These are phyloP conservation scores for Gibbula magus DNA, from an alignment of 2,888 invertebrate genomes.

Conservation along the genomic window DNA sequence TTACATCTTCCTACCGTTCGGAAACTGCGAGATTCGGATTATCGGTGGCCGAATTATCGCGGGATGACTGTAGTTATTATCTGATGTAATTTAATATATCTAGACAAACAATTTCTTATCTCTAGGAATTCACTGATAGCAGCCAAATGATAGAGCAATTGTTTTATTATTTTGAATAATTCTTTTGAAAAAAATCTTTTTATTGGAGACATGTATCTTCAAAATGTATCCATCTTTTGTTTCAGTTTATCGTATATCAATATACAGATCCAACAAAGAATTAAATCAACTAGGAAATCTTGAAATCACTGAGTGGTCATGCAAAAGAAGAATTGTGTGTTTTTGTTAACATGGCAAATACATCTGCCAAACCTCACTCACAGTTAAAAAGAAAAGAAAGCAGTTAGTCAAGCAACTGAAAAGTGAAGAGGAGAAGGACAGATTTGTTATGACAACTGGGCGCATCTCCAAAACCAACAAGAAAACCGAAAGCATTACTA, in stretches of 20 bases:
- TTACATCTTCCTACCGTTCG: too few species aligned
- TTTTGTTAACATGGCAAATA: too few species aligned
- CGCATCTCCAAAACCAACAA: background rate
- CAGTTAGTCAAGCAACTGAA: background rate
- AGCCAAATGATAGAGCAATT: too few species aligned
- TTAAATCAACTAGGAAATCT: background rate
- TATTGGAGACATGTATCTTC: background rate
- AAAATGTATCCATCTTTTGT: background rate
- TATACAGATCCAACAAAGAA: background rate
- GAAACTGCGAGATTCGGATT: too few species aligned
- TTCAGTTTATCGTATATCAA: background rate
- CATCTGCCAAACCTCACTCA: background rate
- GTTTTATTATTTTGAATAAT: too few species aligned
- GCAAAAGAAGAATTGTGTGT: too few species aligned
- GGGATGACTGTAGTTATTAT: too few species aligned
- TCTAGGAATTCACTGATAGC: too few species aligned
- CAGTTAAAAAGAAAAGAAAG: background rate
- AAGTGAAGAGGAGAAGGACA: background rate
- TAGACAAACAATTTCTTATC: too few species aligned
- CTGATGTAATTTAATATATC: too few species aligned
- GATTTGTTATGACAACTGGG: background rate
- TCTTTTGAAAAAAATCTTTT: too few species aligned
- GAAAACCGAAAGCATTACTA: background rate
- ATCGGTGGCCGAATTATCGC: too few species aligned
- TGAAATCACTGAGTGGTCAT: background rate